Conservation (phyloP, 2,797 vertebrate genomes). For the Acipenser oxyrinchus region DNA sequence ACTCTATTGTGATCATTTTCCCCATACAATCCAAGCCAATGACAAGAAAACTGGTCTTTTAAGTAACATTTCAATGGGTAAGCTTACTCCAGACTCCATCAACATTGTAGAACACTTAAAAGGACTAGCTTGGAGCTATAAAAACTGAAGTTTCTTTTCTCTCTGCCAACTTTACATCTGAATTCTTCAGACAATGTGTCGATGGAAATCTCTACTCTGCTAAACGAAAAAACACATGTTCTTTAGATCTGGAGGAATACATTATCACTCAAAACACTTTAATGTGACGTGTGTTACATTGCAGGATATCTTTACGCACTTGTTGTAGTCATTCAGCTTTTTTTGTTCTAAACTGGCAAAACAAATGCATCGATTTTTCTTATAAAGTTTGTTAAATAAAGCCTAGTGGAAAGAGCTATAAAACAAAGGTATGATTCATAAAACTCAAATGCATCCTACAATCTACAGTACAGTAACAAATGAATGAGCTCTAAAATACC, state of each 20-base stretch:
- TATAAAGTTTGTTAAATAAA: too few relatives aligned
- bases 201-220: not conserved
- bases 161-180: constrained; percentile 1
- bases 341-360: too few relatives aligned
- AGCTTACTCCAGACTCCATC: constrained; percentile 14
- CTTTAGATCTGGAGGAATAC: not conserved
- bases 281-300: too few relatives aligned
- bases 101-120: constrained; percentile 4
- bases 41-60: constrained; percentile 38
- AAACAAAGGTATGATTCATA: too few relatives aligned
- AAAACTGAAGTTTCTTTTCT: constrained; percentile 51
- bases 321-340: too few relatives aligned
- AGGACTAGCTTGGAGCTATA: constrained; percentile 18
- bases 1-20: constrained; percentile 62
- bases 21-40: constrained; percentile 48
- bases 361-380: too few relatives aligned
- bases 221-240: not conserved
- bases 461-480: too few relatives aligned
- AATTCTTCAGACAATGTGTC: not conserved
- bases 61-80: constrained; percentile 13
- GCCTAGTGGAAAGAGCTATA: too few relatives aligned
- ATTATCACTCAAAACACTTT: not conserved
- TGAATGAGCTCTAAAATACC: too few relatives aligned
- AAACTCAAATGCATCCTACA: too few relatives aligned
- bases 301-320: too few relatives aligned